Evolutionary conservation across 2,888 invertebrate species (phyloP).

Genomic region (Bugula neritina): DNA sequence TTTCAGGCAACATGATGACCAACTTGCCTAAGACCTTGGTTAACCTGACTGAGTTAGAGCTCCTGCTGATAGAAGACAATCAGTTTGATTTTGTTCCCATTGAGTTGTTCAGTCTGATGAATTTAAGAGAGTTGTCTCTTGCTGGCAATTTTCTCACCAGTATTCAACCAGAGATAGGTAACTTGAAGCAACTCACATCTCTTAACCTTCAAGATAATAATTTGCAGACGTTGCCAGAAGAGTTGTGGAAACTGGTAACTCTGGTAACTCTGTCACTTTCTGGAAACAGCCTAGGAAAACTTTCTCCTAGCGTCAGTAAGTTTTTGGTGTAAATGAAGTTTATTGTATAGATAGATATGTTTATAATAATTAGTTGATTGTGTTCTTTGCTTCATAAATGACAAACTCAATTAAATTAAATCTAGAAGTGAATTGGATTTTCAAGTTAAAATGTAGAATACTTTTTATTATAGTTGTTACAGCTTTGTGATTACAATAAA

Average conservation of each 20-base stretch:
- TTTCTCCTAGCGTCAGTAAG: slow-evolving; percentile 34
- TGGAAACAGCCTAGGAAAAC: slow-evolving; percentile 36
- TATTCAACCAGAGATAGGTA: slow-evolving; percentile 67
- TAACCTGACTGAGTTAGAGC: slow-evolving; percentile 17
- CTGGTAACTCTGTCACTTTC: slow-evolving; percentile 36
- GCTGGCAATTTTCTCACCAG: slow-evolving; percentile 7
- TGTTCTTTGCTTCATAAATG: too few relatives aligned
- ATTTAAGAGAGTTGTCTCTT: slow-evolving; percentile 33
- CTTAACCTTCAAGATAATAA: slow-evolving; percentile 26
- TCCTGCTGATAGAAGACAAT: slow-evolving; percentile 25
- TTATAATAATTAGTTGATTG: too few relatives aligned
- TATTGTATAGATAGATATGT: too few relatives aligned
- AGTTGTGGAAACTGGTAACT: slow-evolving; percentile 6
- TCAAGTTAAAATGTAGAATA: too few relatives aligned
- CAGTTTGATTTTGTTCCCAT: slow-evolving; percentile 10
- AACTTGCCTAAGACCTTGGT: slow-evolving; percentile 25
- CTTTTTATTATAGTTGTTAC: too few relatives aligned
- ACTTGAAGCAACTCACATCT: slow-evolving; percentile 56
- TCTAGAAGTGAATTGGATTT: too few relatives aligned
- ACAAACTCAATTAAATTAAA: too few relatives aligned
- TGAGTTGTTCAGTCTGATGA: slow-evolving; percentile 7
- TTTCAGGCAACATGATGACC: slow-evolving; percentile 27
- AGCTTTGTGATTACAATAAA: too few relatives aligned
- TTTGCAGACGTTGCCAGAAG: slow-evolving; percentile 23
- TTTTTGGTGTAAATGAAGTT: too few relatives aligned